Conservation (phyloP, 2,113 vertebrate species). For the Elanus axillaris region DNA sequence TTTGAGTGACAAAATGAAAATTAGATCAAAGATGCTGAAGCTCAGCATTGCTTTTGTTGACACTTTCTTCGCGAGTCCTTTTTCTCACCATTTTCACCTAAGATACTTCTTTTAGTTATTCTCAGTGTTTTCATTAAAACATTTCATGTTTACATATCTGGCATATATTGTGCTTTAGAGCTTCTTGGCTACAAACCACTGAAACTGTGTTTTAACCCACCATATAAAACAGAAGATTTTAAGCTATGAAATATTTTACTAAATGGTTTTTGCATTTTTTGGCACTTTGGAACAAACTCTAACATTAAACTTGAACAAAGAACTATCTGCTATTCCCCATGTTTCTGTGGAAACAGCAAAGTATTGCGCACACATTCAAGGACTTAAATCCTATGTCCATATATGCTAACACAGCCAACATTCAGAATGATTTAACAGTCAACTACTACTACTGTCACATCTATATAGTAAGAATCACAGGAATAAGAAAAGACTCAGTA, state of each 20-base stretch:
- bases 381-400: background rate
- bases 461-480: background rate
- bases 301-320: background rate
- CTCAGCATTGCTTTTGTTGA: background rate
- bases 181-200: background rate
- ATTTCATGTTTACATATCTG: background rate
- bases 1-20: slow-evolving; percentile 19
- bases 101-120: background rate
- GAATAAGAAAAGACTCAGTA: background rate
- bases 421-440: background rate
- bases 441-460: background rate
- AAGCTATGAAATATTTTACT: background rate
- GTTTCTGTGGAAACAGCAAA: background rate
- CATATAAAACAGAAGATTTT: background rate
- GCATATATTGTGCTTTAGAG: background rate
- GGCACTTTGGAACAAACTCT: background rate
- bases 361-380: background rate
- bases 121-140: background rate
- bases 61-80: background rate
- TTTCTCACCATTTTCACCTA: background rate
- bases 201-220: background rate
- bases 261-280: background rate
- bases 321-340: background rate
- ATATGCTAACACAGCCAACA: background rate
- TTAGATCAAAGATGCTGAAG: background rate